A percentile compares a stretch with the other conserved stretches of the same genome.
Evolutionary conservation across 2,888 invertebrate species (phyloP).

Genomic region (Yponomeuta sedellus): DNA sequence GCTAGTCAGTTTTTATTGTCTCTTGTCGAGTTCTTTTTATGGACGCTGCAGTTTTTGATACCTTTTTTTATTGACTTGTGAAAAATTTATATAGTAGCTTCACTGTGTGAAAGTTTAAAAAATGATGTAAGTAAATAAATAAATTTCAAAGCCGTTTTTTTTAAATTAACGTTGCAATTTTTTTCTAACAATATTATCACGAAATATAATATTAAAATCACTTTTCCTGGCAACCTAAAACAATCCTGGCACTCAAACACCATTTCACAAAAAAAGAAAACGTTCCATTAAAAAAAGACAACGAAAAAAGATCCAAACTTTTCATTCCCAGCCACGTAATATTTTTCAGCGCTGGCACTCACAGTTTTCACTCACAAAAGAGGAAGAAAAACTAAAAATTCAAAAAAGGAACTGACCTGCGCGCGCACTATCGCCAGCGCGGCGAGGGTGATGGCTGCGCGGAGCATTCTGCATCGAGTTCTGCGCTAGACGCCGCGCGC

Average conservation of each 20-base stretch:
- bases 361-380: not conserved
- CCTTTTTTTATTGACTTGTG: too few species aligned
- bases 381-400: not conserved
- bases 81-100: too few species aligned
- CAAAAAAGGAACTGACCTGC: slow-evolving; percentile 33
- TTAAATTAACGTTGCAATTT: too few species aligned
- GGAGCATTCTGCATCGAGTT: slow-evolving; percentile 44
- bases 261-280: too few species aligned
- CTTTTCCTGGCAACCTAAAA: too few species aligned
- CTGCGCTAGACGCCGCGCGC: slow-evolving; percentile 18
- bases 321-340: not conserved
- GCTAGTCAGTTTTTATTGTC: not conserved
- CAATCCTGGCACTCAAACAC: too few species aligned
- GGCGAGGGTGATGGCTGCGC: slow-evolving; percentile 33
- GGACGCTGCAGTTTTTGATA: not conserved
- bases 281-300: not conserved
- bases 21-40: not conserved
- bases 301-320: not conserved
- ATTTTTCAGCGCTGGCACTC: not conserved
- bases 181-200: too few species aligned
- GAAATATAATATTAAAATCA: too few species aligned
- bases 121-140: too few species aligned
- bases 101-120: too few species aligned
- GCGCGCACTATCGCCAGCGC: slow-evolving; percentile 30
- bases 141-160: too few species aligned